phyloP scores from a whole-genome alignment of 2,113 vertebrate genomes.

The Heterotilapia buettikoferi region DNA sequence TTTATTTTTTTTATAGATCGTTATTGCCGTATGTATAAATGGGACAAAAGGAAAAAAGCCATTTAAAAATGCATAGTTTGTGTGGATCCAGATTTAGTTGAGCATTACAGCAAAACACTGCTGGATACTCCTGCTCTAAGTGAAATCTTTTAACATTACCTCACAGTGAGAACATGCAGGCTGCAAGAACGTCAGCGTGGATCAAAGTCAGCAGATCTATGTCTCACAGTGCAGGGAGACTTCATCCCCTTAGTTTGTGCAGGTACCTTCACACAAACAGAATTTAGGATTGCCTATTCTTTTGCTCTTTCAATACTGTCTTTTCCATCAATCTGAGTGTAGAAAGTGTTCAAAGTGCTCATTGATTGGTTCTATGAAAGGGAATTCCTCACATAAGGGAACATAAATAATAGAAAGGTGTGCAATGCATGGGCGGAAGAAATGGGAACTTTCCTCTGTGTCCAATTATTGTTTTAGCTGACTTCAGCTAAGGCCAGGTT shows the following conservation, averaged over 20 bases:
- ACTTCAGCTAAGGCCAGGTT: constrained; percentile 62
- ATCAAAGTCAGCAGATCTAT: neutral
- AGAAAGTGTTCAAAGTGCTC: constrained; percentile 35
- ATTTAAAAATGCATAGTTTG: neutral
- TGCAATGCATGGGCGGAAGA: constrained; percentile 41
- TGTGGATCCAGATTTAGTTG: neutral
- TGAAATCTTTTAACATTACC: neutral
- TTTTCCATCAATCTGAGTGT: constrained; percentile 27
- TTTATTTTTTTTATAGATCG: neutral
- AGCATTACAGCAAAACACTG: neutral
- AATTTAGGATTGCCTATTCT: neutral
- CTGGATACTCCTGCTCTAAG: neutral
- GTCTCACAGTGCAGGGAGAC: neutral
- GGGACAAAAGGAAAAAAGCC: neutral
- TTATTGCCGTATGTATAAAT: neutral
- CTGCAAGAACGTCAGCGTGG: neutral
- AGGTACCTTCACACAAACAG: neutral
- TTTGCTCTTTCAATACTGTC: constrained; percentile 11
- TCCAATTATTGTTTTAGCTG: constrained; percentile 77
- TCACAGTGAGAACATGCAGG: neutral
- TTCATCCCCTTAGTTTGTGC: neutral
- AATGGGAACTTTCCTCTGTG: constrained; percentile 69
- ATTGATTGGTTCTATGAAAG: constrained; percentile 69
- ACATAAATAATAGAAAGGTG: constrained; percentile 70
- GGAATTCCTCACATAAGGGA: constrained; percentile 60